Conservation (phyloP, 2,113 vertebrate genomes). For the Theristicus caerulescens region DNA sequence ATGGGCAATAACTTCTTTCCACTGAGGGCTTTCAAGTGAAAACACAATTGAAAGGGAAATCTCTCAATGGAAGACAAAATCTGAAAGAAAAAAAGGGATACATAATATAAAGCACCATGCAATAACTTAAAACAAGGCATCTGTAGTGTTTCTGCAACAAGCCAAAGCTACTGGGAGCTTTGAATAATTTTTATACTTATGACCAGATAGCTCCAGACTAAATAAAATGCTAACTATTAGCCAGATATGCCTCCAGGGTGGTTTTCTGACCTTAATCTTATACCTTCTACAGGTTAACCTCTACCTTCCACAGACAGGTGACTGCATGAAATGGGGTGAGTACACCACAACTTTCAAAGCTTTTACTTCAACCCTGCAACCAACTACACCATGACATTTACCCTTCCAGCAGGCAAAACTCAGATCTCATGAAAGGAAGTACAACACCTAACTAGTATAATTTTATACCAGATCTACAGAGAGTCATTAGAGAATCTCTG, state of each 20-base stretch:
- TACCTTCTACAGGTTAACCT: neutral
- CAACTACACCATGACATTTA: neutral
- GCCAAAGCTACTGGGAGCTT: neutral
- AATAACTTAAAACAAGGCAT: neutral
- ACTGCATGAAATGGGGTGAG: neutral
- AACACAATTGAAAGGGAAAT: neutral
- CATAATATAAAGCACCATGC: neutral
- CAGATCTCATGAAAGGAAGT: neutral
- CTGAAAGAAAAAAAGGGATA: neutral
- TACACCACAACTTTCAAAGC: neutral
- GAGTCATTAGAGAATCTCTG: neutral
- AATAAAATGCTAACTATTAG: neutral
- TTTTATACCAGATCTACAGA: neutral
- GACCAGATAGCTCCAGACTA: neutral
- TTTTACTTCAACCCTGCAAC: neutral
- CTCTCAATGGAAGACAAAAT: neutral
- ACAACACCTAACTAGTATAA: neutral
- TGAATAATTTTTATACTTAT: neutral
- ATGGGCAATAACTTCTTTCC: neutral
- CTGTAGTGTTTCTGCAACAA: neutral
- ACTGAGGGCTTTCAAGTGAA: neutral
- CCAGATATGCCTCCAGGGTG: neutral
- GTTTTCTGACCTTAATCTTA: neutral
- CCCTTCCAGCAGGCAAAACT: neutral
- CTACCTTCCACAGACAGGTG: neutral